Conservation (phyloP, 2,888 invertebrate genomes). For the Tipula lateralis region DNA sequence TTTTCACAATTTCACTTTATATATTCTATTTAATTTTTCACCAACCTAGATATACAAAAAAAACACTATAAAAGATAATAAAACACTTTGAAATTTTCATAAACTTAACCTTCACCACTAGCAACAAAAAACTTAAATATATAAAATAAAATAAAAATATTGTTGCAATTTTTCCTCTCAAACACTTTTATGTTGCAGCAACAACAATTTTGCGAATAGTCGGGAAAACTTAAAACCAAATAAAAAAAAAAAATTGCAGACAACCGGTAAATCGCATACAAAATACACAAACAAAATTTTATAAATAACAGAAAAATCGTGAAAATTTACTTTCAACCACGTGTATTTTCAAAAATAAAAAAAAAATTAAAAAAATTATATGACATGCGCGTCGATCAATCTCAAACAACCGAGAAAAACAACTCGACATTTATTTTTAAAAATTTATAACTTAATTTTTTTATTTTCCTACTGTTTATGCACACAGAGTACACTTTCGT, state of each 20-base stretch:
- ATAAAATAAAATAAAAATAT: background rate
- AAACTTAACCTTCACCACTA: background rate
- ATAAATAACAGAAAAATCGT: constrained; percentile 6
- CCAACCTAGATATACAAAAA: background rate
- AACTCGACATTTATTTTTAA: background rate
- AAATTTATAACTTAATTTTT: background rate
- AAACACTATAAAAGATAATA: background rate
- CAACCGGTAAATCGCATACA: background rate
- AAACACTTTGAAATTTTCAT: background rate
- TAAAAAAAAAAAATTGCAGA: background rate
- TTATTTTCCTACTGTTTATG: background rate
- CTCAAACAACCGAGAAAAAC: background rate
- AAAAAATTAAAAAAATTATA: background rate
- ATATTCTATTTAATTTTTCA: background rate
- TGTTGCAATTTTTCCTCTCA: background rate
- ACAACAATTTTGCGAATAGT: background rate
- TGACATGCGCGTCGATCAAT: constrained; percentile 11
- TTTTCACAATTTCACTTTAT: background rate
- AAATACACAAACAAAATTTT: constrained; percentile 11
- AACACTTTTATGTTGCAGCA: background rate
- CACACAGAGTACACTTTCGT: background rate
- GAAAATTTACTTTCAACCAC: constrained; percentile 24
- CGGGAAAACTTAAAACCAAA: background rate
- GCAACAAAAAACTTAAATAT: background rate
- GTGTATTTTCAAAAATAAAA: constrained; percentile 2